Evolutionary conservation across 2,113 vertebrate genomes (phyloP), one percentile per base, ranked within the genome.

Genomic region (Lanius ludovicianus): DNA sequence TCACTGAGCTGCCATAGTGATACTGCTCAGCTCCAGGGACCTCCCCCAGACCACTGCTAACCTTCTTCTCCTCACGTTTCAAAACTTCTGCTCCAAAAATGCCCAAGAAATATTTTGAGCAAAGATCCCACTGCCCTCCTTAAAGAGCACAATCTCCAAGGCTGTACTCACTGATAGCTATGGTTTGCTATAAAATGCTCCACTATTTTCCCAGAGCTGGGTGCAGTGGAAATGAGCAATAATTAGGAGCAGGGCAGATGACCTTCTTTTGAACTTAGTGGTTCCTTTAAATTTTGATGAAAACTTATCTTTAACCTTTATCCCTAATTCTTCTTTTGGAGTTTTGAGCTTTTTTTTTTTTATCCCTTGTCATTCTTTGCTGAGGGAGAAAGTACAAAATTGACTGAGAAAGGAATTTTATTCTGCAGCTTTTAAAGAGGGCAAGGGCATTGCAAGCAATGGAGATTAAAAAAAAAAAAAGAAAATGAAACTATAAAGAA

Each of bases 401-500:
- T 94, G 74, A 93, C 80, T 57, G 71, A 93, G 86, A 91, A 81
- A 85, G 47, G 37, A 57, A 35, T 96, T 90, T 82, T 79, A 63
- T 93, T 94, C 91, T 78, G 27, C 35, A 85, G 63, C 73, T 87
- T 79, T 91, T 91, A 86, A 89, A 89, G 91, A 90, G 92, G 86
- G 78, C 95, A 97, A 98, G 96, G 96, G 65, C 93, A 95, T 28
- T 95, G n/a, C 71, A 97, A 82, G 88, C 92, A 94, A 74, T 75
- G 62, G 80, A 83, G 82, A 95, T 79, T 86, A 8, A 69, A 86
- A 84, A 79, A 65, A 83, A 79, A 67, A 82, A 80, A 93, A 84
- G 70, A 91, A 97, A 98, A 97, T 97, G 89, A 91, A 98, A 95
- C 97, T 94, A 91, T 97, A 97, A 98, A 97, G 92, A 96, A 97